Evolutionary conservation across 1,140 invertebrate species (phyloP).

Genomic region (Radopholus similis): DNA sequence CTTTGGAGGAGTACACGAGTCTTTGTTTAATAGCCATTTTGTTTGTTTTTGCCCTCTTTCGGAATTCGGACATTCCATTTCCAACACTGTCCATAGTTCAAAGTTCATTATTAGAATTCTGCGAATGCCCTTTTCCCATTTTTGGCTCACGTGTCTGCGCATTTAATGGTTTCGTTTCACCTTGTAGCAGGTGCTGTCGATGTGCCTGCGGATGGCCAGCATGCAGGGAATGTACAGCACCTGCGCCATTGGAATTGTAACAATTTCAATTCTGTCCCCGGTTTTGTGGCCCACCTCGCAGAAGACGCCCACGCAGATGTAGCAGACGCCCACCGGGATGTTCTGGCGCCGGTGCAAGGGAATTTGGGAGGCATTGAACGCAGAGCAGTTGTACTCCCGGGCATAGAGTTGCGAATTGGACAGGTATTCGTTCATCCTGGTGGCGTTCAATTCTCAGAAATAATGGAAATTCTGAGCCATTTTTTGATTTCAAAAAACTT

Average conservation of each 20-base stretch:
- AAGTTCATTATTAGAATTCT: not conserved
- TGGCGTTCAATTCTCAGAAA: no score
- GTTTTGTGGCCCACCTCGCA: constrained; percentile 27
- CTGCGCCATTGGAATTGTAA: constrained; percentile 15
- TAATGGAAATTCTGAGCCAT: no score
- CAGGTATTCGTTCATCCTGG: constrained; percentile 33
- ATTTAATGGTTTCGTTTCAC: no score
- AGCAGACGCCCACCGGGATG: constrained; percentile 7
- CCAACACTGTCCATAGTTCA: no score
- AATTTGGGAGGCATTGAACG: constrained; percentile 23
- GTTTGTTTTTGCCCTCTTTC: no score
- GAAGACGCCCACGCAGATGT: constrained; percentile 12
- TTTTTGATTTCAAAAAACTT: no score
- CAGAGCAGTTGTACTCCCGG: constrained; percentile 27
- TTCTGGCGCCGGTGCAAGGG: constrained; percentile 24
- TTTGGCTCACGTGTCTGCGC: no score
- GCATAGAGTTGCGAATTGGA: constrained; percentile 30
- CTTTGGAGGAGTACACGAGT: no score
- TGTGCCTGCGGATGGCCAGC: constrained; percentile 19
- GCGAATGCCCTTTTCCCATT: not conserved
- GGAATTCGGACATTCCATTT: no score
- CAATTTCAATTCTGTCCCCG: no score
- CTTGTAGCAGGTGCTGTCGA: constrained; percentile 19
- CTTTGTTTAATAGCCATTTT: no score
- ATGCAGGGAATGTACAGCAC: constrained; percentile 22